Base-by-base conservation (phyloP, 2,888 invertebrate species). In the Ichneumon xanthorius region DNA sequence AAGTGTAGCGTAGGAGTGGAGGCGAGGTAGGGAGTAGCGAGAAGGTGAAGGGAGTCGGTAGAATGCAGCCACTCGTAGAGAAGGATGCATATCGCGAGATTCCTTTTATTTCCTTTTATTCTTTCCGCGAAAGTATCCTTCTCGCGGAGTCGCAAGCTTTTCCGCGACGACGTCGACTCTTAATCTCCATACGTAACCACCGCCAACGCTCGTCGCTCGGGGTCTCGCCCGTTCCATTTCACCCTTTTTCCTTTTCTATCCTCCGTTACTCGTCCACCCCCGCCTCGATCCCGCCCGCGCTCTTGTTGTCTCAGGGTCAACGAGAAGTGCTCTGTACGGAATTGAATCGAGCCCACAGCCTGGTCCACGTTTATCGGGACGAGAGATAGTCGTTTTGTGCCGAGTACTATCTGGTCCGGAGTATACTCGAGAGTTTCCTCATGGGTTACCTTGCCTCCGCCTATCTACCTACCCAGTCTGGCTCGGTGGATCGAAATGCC, bases 121-220 rank as follows among this genome's bases (percentile, higher is more conserved):
- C 71, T 68, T 61, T 26, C 58, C 45, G n/a, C 53, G 63, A 30
- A 50, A 72, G 65, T 22, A 80, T 73, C 40, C 53, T 55, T 45
- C 50, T 16, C 55, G 37, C n/a, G 65, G 72, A 75, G 71, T 71
- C 19, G 48, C 48, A 37, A 85, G 61, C 72, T 77, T 68, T 72
- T 67, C 50, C 33, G 48, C 33, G 40, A 45, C 55, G 79, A 40
- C 77, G 58, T 53, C 55, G 80, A 85, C 80, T 72, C 82, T 86
- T 85, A 85, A 86, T 86, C 86, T 86, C 72, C 84, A 85, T 85
- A 81, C 85, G 79, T 85, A 83, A 86, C 82, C 71, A 67, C 55
- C 72, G 63, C 53, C 68, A 58, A 45, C 61, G 58, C 76, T 76
- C 70, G 40, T 72, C 33, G 61, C 72, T 48, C 65, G 40, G 48